A percentile compares a stretch with the other conserved stretches of the same genome.
phyloP scores from a whole-genome alignment of 2,888 invertebrate species.

The Scaptomyza reducta region DNA sequence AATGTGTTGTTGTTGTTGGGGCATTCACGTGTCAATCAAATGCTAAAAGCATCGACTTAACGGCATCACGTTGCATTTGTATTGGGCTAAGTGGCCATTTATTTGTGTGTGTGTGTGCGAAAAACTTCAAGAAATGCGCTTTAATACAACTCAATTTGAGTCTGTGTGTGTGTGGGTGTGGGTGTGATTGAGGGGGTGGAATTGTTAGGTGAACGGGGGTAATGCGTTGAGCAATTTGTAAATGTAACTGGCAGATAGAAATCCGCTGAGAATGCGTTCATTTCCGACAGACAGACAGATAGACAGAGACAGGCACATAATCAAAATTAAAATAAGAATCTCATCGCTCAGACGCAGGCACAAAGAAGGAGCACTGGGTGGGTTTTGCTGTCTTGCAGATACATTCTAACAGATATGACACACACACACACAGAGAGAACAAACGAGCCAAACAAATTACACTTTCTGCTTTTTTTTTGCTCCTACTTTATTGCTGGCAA shows the following conservation, averaged over 20 bases:
- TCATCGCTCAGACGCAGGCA: conserved; percentile 74
- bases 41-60: conserved; percentile 66
- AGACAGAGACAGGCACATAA: conserved; percentile 56
- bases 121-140: conserved; percentile 45
- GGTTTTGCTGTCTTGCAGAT: conserved; percentile 42
- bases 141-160: conserved; percentile 60
- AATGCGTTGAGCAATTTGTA: conserved; percentile 73
- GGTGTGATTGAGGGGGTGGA: neutral
- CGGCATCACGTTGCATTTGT: conserved; percentile 62
- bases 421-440: conserved; percentile 53
- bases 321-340: conserved; percentile 80
- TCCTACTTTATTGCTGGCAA: conserved; percentile 74
- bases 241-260: conserved; percentile 75
- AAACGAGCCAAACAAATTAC: conserved; percentile 79
- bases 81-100: conserved; percentile 58
- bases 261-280: conserved; percentile 56
- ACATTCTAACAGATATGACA: conserved; percentile 75
- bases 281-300: conserved; percentile 28
- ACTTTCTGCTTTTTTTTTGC: conserved; percentile 55
- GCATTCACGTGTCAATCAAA: conserved; percentile 69
- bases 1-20: conserved; percentile 30
- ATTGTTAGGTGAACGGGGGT: conserved; percentile 14
- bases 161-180: neutral
- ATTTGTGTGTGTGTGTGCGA: conserved; percentile 33
- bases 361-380: neutral